Evolutionary conservation across 30 jellyfish, hydroid and myxozoan genomes (phyloP), one percentile per base, ranked within the genome.

Genomic region (Cassiopea andromeda): DNA sequence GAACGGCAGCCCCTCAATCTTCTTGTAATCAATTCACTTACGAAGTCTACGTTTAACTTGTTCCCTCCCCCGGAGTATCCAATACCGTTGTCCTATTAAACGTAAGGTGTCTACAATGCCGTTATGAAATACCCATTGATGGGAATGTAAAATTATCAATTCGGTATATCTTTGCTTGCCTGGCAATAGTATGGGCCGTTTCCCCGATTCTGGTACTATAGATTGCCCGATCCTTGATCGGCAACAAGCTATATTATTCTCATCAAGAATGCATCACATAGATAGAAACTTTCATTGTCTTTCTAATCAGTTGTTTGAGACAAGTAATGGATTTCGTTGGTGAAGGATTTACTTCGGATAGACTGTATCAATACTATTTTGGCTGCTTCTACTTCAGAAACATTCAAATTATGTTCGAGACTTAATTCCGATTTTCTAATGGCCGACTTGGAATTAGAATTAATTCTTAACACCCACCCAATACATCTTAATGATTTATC

Each of bases 1-100:
- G 79, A 77, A 88, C 47, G 95, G 91, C 44, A 66, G 47, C 19
- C 92, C 95, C 71, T 88, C 91, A 45, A 58, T 70, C 68, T 68
- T 88, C 60, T 80, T 78, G 75, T 92, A 88, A 13, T 78, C 77
- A 17, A 88, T 48, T 46, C 95, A 88, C 47, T 67, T 60, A 46
- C 87, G n/a, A 27, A 14, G 50, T 78, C 87, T 88, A 92, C 69
- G 2, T 71, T 92, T 27, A 27, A 27, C 38, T 27, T 27, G 38
- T 27, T 27, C 38, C 38, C 38, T 27, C 38, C 38, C 38, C 19
- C 92, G 46, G 8, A 58, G 85, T 58, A 88, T 54, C 88, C 88
- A 79, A 54, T 46, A 48, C 46, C 17, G 16, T 54, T 71, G 16
- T 77, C 89, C 57, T 10, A 58, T 60, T 58, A 83, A 46, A 85